Conservation (phyloP, 2,113 vertebrate genomes). For the Argyrosomus japonicus region DNA sequence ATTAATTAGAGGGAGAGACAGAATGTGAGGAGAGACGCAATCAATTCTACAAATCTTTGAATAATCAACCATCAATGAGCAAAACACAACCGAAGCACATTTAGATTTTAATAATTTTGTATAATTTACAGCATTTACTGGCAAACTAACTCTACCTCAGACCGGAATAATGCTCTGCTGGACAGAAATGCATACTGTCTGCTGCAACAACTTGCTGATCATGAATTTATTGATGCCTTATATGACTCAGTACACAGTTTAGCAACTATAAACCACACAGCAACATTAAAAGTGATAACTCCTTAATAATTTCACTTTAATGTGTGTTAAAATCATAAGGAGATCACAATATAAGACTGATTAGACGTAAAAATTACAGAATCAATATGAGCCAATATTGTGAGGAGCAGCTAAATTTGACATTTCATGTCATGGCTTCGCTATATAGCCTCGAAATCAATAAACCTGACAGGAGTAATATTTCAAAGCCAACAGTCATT, state of each 20-base stretch:
- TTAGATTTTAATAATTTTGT: slow-evolving; percentile 31
- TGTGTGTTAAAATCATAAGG: slow-evolving; percentile 13
- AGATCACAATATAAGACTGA: slow-evolving; percentile 17
- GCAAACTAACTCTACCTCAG: neutral
- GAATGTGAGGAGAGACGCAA: slow-evolving; percentile 50
- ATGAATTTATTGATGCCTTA: slow-evolving; percentile 9
- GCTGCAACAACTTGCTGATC: neutral
- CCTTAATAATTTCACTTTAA: neutral
- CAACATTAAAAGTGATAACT: neutral
- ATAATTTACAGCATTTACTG: slow-evolving; percentile 4
- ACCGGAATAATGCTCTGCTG: neutral
- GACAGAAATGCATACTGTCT: neutral
- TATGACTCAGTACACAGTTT: slow-evolving; percentile 3
- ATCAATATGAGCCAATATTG: slow-evolving; percentile 44
- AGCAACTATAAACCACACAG: slow-evolving; percentile 14
- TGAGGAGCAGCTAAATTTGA: slow-evolving; percentile 55
- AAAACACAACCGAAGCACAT: slow-evolving; percentile 44
- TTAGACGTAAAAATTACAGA: slow-evolving; percentile 47
- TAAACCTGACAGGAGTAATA: slow-evolving; percentile 51
- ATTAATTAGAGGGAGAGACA: slow-evolving; percentile 65
- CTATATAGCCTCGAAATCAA: slow-evolving; percentile 56
- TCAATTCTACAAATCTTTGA: slow-evolving; percentile 48
- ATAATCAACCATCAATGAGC: slow-evolving; percentile 51
- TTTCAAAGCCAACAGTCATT: slow-evolving; percentile 47
- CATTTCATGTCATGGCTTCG: slow-evolving; percentile 68